phyloP scores from a whole-genome alignment of 2,797 vertebrate species.

The Lemur catta region DNA sequence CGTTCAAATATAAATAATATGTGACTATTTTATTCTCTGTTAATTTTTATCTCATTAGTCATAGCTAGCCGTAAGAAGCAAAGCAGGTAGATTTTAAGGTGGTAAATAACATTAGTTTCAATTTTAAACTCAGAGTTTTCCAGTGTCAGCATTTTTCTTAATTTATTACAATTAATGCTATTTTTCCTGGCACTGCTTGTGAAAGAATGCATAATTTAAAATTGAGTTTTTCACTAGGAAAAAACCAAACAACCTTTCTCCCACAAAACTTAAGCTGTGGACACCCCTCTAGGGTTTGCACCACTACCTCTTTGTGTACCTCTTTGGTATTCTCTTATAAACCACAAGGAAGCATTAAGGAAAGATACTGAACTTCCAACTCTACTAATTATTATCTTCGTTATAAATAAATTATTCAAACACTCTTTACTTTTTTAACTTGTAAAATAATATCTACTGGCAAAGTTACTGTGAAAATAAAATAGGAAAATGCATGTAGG shows the following conservation, averaged over 20 bases:
- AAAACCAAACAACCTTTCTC: neutral
- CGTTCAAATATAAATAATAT: neutral
- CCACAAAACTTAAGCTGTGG: neutral
- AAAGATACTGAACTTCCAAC: neutral
- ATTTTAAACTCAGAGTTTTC: neutral
- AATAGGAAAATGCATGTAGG: neutral
- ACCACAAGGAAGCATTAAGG: neutral
- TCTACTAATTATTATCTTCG: neutral
- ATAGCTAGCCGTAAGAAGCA: neutral
- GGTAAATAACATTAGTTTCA: neutral
- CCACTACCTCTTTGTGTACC: neutral
- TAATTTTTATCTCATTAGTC: neutral
- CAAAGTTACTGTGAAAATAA: neutral
- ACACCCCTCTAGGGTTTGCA: too few species aligned
- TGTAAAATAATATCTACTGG: neutral
- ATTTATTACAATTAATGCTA: neutral
- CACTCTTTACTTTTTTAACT: neutral
- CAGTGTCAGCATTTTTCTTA: neutral
- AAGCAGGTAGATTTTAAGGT: neutral
- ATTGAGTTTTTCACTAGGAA: neutral
- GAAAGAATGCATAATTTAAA: neutral
- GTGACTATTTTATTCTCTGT: neutral
- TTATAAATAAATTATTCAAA: neutral
- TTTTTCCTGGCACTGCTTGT: neutral
- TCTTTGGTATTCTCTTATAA: neutral